Conservation (phyloP, 2,797 vertebrate genomes). For the Gymnoscopelus braueri region DNA sequence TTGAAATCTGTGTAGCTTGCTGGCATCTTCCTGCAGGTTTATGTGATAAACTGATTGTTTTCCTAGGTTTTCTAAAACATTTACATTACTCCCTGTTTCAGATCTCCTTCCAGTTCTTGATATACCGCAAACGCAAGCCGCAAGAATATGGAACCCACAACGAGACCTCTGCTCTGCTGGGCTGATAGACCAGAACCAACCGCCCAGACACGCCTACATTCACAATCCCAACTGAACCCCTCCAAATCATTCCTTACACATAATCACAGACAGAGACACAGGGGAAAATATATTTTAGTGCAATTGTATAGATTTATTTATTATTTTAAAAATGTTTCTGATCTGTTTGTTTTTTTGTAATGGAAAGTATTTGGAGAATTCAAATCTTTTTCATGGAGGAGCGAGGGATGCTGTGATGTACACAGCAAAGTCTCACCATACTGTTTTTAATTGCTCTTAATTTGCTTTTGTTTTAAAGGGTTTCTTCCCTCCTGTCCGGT, state of each 20-base stretch:
- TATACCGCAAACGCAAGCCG: slow-evolving; percentile 68
- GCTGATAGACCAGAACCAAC: slow-evolving; percentile 34
- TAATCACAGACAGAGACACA: slow-evolving; percentile 8
- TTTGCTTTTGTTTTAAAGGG: slow-evolving; percentile 33
- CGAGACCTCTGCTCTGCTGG: slow-evolving; percentile 83
- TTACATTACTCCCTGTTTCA: slow-evolving; percentile 74
- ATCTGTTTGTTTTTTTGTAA: slow-evolving; percentile 17
- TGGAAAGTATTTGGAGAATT: background rate
- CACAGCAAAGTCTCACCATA: background rate
- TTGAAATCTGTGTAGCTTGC: no score
- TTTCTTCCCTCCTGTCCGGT: background rate
- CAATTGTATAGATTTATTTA: slow-evolving; percentile 54
- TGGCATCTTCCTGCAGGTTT: background rate
- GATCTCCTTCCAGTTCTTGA: slow-evolving; percentile 92
- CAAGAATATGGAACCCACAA: background rate
- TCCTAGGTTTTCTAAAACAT: background rate
- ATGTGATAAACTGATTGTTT: background rate
- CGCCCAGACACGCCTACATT: background rate
- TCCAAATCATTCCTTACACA: slow-evolving; percentile 20
- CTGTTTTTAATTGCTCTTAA: slow-evolving; percentile 19
- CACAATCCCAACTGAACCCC: slow-evolving; percentile 3
- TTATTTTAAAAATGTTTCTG: slow-evolving; percentile 43
- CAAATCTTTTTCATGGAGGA: background rate
- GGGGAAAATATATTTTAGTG: slow-evolving; percentile 25
- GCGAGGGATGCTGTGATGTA: slow-evolving; percentile 14